These are phyloP conservation scores for Sebastes ruberrimus DNA, from an alignment of 2,797 vertebrate genomes.

Conservation along the genomic window DNA sequence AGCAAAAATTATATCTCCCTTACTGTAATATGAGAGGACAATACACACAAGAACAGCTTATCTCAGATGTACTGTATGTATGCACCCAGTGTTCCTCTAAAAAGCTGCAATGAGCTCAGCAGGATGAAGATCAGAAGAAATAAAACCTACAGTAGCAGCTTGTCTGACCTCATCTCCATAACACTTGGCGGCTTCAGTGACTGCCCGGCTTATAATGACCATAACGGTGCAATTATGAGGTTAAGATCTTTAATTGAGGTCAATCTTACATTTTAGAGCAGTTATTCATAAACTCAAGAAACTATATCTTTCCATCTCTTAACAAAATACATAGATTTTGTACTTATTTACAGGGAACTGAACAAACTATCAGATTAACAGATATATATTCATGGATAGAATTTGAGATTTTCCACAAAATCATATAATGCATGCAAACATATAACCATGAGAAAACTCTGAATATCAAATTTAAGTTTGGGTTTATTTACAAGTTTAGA, in stretches of 20 bases:
- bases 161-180: not conserved
- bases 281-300: constrained; percentile 86
- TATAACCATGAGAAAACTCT: not conserved
- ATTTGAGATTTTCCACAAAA: not conserved
- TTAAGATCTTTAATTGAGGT: constrained; percentile 41
- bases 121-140: not conserved
- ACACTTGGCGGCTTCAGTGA: not conserved
- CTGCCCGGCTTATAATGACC: not conserved
- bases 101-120: not conserved
- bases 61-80: not conserved
- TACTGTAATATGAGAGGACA: not conserved
- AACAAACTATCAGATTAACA: not conserved
- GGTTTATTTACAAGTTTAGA: not conserved
- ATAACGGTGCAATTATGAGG: constrained; percentile 12
- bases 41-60: not conserved
- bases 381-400: not conserved
- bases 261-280: constrained; percentile 82
- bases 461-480: not conserved
- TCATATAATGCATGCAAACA: constrained; percentile 14
- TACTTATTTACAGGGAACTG: constrained; percentile 83
- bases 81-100: not conserved
- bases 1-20: not conserved
- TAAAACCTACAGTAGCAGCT: not conserved
- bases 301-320: constrained; percentile 87
- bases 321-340: constrained; percentile 92